Base-by-base conservation (phyloP, 2,888 invertebrate species). In the Cerastoderma edule region DNA sequence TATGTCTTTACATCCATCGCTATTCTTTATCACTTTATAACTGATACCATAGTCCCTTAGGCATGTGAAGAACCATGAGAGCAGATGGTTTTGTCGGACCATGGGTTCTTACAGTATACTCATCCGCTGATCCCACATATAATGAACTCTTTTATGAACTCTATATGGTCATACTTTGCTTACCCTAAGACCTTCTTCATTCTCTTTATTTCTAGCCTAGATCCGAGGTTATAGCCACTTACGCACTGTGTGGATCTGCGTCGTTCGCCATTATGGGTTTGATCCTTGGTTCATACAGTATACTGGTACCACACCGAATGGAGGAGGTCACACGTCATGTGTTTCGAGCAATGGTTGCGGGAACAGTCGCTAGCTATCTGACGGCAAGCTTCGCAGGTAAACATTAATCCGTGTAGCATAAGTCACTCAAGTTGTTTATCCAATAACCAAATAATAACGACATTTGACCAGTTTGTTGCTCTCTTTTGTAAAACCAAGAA, bases 321-420 rank as follows among this genome's bases (percentile, higher is more conserved):
- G 22, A n/a, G 16, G 85, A 83, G 50, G 54, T 83, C 24, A 78
- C 79, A n/a, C 68, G 48, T 10, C 57, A 78, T 28, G 76, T 80
- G 22, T 28, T 78, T 16, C 46, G 80, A 24, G 83, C 81, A 1
- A 50, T 79, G 27, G 50, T 85, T 13, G 80, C 73, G 1, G 83
- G 83, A 8, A 83, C 83, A 13, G 67, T 83, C 5, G 80, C 83
- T 2, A 83, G 83, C 67, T 83, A 82, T 70, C 64, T 83, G n/a
- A 85, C 85, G 8, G 85, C 85, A 2, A 83, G 85, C 65, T 79
- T 85, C 35, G 85, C 85, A 68, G 85, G 85, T 83, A 28, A 4
- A 33, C n/a, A 8, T 8, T 54, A 27, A 27, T 27, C 28, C 28
- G 13, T 50, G 6, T 13, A 13, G 13, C 22, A 6, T n/a, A 6